Conservation (phyloP, 2,888 invertebrate species). For the Oasisia sp. region DNA sequence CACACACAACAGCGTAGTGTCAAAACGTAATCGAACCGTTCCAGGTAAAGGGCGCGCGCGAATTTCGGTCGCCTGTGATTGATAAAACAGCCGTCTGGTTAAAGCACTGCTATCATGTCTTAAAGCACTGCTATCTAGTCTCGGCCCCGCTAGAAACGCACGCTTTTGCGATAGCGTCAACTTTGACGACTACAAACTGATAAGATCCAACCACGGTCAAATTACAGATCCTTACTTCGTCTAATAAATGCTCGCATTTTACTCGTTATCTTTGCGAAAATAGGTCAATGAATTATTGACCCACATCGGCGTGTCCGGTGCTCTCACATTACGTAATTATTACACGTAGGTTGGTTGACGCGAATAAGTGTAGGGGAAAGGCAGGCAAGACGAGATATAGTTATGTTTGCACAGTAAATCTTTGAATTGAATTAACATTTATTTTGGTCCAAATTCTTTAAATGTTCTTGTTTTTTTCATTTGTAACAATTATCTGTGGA, state of each 20-base stretch:
- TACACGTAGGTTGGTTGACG: not conserved
- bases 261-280: not conserved
- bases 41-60: not conserved
- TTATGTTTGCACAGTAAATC: no score
- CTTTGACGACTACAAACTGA: not conserved
- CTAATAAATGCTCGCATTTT: not conserved
- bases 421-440: no score
- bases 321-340: not conserved
- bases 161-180: not conserved
- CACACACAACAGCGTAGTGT: not conserved
- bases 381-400: no score
- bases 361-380: not conserved
- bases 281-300: not conserved
- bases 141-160: not conserved
- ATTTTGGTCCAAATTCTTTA: no score
- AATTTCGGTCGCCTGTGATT: not conserved
- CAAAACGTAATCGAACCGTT: not conserved
- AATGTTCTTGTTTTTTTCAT: no score
- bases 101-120: not conserved
- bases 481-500: no score
- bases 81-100: not conserved
- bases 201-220: not conserved
- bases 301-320: not conserved
- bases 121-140: not conserved
- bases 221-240: not conserved